Evolutionary conservation across 2,888 invertebrate species (phyloP).

Genomic region (Hecatera dysodea): DNA sequence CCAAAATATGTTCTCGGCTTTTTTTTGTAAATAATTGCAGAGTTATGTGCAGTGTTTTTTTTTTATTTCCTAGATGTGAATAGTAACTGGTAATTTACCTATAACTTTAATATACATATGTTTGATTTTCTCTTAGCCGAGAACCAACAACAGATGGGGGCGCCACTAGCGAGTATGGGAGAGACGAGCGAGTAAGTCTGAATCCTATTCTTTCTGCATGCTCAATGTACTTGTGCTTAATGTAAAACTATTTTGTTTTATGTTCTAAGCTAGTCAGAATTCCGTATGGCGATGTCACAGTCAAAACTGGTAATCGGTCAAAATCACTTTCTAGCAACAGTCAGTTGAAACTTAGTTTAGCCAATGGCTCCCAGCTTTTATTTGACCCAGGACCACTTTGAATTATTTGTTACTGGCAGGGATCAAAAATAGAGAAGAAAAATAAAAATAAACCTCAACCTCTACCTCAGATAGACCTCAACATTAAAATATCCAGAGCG

Average conservation of each 20-base stretch:
- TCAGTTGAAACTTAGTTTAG: not conserved
- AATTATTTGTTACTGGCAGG: too few species aligned
- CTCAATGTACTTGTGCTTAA: conserved; percentile 33
- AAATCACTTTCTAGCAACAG: not conserved
- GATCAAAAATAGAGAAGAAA: too few species aligned
- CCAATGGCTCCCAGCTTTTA: too few species aligned
- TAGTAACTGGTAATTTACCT: not conserved
- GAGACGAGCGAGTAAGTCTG: conserved; percentile 92
- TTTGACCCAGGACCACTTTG: too few species aligned
- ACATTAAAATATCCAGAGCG: too few species aligned
- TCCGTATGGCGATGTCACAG: conserved; percentile 22
- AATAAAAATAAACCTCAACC: too few species aligned
- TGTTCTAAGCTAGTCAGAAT: conserved; percentile 27
- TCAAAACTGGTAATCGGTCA: not conserved
- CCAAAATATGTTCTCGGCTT: conserved; percentile 12
- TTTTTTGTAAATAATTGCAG: conserved; percentile 28
- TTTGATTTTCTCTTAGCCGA: conserved; percentile 75
- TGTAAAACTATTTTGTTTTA: conserved; percentile 36
- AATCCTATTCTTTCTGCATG: conserved; percentile 16
- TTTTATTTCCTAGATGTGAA: not conserved
- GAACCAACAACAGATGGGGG: conserved; percentile 89
- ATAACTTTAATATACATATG: not conserved
- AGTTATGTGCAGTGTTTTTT: conserved; percentile 2
- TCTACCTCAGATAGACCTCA: too few species aligned
- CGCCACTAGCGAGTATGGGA: conserved; percentile 92